Evolutionary conservation across 2,797 vertebrate species (phyloP).

Genomic region (Manis crassicaudata): DNA sequence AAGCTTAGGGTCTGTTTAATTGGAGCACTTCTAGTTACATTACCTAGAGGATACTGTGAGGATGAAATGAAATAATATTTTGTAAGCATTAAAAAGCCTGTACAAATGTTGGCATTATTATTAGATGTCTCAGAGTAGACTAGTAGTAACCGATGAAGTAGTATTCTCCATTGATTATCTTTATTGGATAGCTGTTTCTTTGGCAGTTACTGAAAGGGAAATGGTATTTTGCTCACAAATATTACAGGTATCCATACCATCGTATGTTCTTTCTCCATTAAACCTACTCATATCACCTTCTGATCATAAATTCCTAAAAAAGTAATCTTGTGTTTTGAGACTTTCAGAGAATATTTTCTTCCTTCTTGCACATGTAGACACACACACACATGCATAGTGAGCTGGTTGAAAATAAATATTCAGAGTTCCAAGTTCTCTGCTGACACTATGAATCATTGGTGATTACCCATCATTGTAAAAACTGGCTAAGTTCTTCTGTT

Average conservation of each 20-base stretch:
- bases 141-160: background rate
- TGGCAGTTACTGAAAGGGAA: conserved; percentile 50
- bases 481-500: background rate
- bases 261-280: background rate
- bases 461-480: conserved; percentile 15
- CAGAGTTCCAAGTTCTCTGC: background rate
- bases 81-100: conserved; percentile 11
- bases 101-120: conserved; percentile 18
- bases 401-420: conserved; percentile 49
- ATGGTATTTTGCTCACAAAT: conserved; percentile 38
- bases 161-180: conserved; percentile 28
- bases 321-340: conserved; percentile 25
- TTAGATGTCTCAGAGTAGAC: conserved; percentile 24
- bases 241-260: background rate
- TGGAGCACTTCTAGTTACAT: conserved; percentile 26
- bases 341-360: conserved; percentile 24
- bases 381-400: background rate
- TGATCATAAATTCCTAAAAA: conserved; percentile 42
- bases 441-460: background rate
- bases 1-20: conserved; percentile 42
- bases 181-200: conserved; percentile 18
- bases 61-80: conserved; percentile 19
- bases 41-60: conserved; percentile 22
- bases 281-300: background rate
- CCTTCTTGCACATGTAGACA: background rate